Base-by-base conservation (phyloP, 92 coral and sea anemone genomes). In the Porites rus region DNA sequence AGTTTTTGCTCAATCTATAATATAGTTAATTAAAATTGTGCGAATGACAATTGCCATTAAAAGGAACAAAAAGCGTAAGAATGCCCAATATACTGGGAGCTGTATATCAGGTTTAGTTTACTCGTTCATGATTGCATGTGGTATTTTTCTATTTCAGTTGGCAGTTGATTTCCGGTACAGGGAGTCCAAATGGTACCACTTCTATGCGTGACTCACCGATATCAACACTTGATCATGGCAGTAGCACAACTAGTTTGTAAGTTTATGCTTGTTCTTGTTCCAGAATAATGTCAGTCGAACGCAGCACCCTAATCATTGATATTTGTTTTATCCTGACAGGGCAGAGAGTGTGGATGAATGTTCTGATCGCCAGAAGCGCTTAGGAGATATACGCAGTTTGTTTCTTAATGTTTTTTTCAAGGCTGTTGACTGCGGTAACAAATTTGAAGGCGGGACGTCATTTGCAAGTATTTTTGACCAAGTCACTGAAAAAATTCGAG, bases 161-260 rank as follows among this genome's bases (percentile, higher is more conserved):
- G 99, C 99, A 96, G 90, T 69, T 96, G 16, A 93, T 96, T 12
- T 96, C 99, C 16, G 95, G 97, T 16, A 90, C 98, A 31, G 99
- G 97, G 5, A 96, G 99, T 74, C 95, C 96, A 0, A 94, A 88
- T 28, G 98, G 96, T 20, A 96, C 97, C 7, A 87, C 97, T 0
- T 78, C 95, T 31, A 87, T 93, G 14, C 82, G 92, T 31, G 93
- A 87, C 72, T 87, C 90, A 6, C 83, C 93, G 31, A 83, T 81
- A 17, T 86, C 93, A 38, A 86, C 80, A 21, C 92, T 91, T 0
- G 90, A 78, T 13, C 73, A 80, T 50, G 92, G 95, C 7, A 92
- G 92, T 85, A 93, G 96, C 50, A 53, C 96, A 31, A 74, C 94
- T 28, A 96, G 99, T 86, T 84, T 94, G 99, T 96, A 85, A 96